These are phyloP conservation scores for Sitta carolinensis DNA, from an alignment of 2,797 vertebrate genomes.

Conservation along the genomic window DNA sequence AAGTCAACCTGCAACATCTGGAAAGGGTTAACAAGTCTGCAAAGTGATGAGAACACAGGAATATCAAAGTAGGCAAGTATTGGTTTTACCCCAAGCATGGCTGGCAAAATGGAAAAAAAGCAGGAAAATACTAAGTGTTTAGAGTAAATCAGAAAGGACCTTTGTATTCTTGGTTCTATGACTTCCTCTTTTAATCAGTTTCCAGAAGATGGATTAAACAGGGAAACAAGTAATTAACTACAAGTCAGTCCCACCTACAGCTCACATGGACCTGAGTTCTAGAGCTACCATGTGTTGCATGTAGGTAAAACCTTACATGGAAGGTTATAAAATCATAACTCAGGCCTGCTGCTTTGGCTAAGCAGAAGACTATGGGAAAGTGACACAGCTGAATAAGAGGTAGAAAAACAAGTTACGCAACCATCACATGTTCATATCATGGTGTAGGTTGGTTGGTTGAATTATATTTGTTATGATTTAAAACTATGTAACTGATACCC, in stretches of 20 bases:
- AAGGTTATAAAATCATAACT: not conserved
- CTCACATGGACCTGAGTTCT: not conserved
- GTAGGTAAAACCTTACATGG: not conserved
- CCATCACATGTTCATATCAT: accelerated
- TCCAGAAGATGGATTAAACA: not conserved
- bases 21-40: not conserved
- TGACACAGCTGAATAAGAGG: not conserved
- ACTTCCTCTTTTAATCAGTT: not conserved
- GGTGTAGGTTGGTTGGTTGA: not conserved
- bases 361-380: not conserved
- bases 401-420: not conserved
- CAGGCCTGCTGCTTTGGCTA: not conserved
- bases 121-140: not conserved
- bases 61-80: not conserved
- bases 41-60: not conserved
- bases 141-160: not conserved
- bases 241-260: not conserved
- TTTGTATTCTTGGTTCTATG: not conserved
- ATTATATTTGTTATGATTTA: not conserved
- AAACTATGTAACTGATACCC: not conserved
- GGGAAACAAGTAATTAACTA: not conserved
- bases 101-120: not conserved
- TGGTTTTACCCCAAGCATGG: not conserved
- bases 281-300: not conserved
- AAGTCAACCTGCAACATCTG: not conserved